These are phyloP conservation scores for Drosophila obscura DNA, from an alignment of 1,140 invertebrate species.

Conservation along the genomic window DNA sequence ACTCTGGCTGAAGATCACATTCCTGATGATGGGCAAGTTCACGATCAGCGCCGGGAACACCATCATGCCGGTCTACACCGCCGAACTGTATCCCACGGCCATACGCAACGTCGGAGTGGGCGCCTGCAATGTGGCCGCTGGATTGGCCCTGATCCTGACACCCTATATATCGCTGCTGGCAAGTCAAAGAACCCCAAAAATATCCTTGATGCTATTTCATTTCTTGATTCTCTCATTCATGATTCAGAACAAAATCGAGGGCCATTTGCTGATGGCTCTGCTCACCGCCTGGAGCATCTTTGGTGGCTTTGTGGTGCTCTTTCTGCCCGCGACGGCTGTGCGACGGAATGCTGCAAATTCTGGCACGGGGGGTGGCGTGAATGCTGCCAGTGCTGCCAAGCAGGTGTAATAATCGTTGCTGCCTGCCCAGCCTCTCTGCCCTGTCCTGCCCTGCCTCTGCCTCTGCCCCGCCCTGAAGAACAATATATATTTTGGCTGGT, in stretches of 20 bases:
- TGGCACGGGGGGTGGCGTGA: slow-evolving; percentile 16
- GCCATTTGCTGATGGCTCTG: slow-evolving; percentile 83
- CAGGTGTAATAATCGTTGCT: slow-evolving; percentile 63
- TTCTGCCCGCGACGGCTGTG: slow-evolving; percentile 77
- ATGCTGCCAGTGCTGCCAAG: slow-evolving; percentile 57
- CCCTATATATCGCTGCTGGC: slow-evolving; percentile 90
- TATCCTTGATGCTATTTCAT: background rate
- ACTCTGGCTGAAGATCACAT: slow-evolving; percentile 86
- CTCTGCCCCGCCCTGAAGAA: slow-evolving; percentile 7
- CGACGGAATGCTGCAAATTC: slow-evolving; percentile 45
- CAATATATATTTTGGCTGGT: slow-evolving; percentile 80
- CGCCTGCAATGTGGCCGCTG: slow-evolving; percentile 88
- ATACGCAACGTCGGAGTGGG: slow-evolving; percentile 90
- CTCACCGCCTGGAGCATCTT: slow-evolving; percentile 84
- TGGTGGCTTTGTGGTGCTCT: slow-evolving; percentile 84
- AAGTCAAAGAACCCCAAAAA: slow-evolving; percentile 63
- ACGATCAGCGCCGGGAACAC: slow-evolving; percentile 89
- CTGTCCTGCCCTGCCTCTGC: background rate
- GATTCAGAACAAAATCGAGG: slow-evolving; percentile 82
- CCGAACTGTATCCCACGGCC: slow-evolving; percentile 89
- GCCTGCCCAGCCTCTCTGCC: background rate
- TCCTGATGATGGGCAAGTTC: slow-evolving; percentile 89
- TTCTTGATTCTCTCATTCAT: background rate
- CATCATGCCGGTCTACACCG: slow-evolving; percentile 89
- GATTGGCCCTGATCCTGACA: slow-evolving; percentile 88